These are phyloP conservation scores for Morbakka virulenta DNA, from an alignment of 30 jellyfish, hydroid and myxozoan species.

Conservation along the genomic window DNA sequence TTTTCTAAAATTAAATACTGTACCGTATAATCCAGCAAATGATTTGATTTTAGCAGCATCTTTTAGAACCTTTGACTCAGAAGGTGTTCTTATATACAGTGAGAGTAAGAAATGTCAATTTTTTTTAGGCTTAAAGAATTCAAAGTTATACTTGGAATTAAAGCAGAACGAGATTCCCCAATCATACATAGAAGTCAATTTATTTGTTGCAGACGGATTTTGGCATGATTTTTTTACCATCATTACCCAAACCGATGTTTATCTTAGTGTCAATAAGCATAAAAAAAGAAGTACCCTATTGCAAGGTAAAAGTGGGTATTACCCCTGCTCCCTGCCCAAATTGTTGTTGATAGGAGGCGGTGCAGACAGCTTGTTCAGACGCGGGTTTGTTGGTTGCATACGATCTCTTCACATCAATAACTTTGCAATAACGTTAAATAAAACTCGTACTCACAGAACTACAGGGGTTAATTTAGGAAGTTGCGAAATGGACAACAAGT, in stretches of 20 bases:
- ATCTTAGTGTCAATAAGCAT: slow-evolving; percentile 38
- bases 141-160: slow-evolving; percentile 57
- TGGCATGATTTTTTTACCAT: slow-evolving; percentile 38
- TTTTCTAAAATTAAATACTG: slow-evolving; percentile 16
- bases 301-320: slow-evolving; percentile 19
- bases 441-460: slow-evolving; percentile 12
- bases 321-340: slow-evolving; percentile 50
- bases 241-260: slow-evolving; percentile 23
- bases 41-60: slow-evolving; percentile 43
- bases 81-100: slow-evolving; percentile 52
- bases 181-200: slow-evolving; percentile 28
- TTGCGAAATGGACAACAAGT: slow-evolving; percentile 61
- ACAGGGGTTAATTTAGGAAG: slow-evolving; percentile 14
- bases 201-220: slow-evolving; percentile 25
- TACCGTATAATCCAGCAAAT: slow-evolving; percentile 18
- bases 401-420: slow-evolving; percentile 31
- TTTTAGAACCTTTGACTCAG: slow-evolving; percentile 68
- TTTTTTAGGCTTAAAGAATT: slow-evolving; percentile 29
- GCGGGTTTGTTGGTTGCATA: slow-evolving; percentile 84
- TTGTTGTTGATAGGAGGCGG: slow-evolving; percentile 68
- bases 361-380: slow-evolving; percentile 24
- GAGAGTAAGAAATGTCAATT: slow-evolving; percentile 62
- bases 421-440: slow-evolving; percentile 6
- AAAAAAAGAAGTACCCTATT: slow-evolving; percentile 39
- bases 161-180: slow-evolving; percentile 42